phyloP scores from a whole-genome alignment of 2,797 vertebrate species.

The Propithecus deckenii region DNA sequence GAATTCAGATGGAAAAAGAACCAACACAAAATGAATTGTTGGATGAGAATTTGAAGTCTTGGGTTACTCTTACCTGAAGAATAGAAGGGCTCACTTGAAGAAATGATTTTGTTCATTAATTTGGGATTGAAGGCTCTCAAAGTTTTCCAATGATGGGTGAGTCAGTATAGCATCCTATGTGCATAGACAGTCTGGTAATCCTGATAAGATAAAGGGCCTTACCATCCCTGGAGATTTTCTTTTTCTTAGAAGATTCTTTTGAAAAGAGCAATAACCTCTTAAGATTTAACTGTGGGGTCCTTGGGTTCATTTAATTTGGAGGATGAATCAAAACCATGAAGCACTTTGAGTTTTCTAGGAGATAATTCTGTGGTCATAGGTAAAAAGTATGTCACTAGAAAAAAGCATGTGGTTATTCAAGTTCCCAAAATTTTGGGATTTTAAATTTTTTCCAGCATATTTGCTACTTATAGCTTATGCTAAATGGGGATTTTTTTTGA shows the following conservation, averaged over 20 bases:
- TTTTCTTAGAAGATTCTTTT: neutral
- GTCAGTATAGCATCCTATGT: neutral
- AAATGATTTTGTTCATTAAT: neutral
- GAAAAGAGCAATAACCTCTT: neutral
- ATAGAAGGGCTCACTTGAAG: neutral
- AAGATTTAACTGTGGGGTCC: neutral
- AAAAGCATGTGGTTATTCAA: neutral
- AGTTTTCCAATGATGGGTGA: neutral
- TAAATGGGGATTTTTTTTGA: neutral
- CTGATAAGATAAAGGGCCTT: neutral
- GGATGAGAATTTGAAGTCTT: neutral
- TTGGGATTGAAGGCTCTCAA: neutral
- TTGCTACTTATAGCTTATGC: neutral
- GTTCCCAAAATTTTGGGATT: neutral
- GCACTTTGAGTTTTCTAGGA: neutral
- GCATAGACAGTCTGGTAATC: neutral
- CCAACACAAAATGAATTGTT: neutral
- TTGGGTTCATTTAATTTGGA: neutral
- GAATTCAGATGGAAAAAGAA: neutral
- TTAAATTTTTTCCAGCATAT: neutral
- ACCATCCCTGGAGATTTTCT: neutral
- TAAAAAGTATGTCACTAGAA: neutral
- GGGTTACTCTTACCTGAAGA: neutral
- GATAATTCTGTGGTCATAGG: neutral
- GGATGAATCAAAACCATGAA: neutral